Evolutionary conservation across 2,113 vertebrate genomes (phyloP).

Genomic region (Microtus pennsylvanicus): DNA sequence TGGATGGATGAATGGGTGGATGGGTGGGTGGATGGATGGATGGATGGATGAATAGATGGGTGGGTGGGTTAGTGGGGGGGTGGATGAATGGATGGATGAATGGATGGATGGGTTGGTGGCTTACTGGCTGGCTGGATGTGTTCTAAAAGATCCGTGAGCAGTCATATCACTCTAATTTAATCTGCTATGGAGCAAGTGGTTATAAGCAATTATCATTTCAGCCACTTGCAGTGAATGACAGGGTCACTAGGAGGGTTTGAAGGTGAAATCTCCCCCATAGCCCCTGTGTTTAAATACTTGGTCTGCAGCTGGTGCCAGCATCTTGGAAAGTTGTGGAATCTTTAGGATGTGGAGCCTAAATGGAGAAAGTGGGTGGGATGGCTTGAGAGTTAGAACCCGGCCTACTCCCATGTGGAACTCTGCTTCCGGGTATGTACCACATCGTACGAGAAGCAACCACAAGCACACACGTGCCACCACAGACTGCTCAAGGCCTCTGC

Average conservation of each 20-base stretch:
- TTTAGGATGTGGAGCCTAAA: not conserved
- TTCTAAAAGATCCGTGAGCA: not conserved
- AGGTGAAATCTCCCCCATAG: not conserved
- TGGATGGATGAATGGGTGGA: not conserved
- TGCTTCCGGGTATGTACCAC: not conserved
- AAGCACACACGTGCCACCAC: not conserved
- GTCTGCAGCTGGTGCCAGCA: not conserved
- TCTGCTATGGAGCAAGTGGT: not conserved
- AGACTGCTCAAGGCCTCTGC: not conserved
- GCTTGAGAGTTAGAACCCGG: not conserved
- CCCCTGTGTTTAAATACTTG: not conserved
- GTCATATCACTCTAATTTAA: slow-evolving; percentile 28
- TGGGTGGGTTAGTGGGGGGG: too few relatives aligned
- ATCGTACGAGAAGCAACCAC: not conserved
- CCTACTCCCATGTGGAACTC: not conserved
- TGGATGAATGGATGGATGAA: not conserved
- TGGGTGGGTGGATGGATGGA: not conserved
- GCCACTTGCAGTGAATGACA: not conserved
- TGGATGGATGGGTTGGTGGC: not conserved
- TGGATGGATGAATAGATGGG: not conserved
- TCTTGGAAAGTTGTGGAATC: not conserved
- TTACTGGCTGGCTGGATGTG: too few relatives aligned
- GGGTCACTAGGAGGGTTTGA: not conserved
- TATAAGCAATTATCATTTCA: not conserved
- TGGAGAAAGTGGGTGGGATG: not conserved